Percentiles rank a stretch among this genome's conserved stretches.
Conservation (phyloP, 2,113 vertebrate genomes). For the Crocuta crocuta region DNA sequence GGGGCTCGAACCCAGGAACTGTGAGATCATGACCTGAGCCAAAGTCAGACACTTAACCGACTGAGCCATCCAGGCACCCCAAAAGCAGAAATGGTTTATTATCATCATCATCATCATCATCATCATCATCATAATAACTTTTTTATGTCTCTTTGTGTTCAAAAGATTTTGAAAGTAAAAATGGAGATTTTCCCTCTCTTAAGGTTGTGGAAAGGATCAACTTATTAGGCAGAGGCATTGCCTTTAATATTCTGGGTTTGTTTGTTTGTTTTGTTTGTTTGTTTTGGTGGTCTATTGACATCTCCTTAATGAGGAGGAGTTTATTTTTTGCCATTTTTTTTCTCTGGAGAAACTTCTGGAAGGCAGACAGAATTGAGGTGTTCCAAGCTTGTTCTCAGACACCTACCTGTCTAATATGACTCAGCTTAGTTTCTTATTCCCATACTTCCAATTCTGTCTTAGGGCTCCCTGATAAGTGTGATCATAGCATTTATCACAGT, state of each 20-base stretch:
- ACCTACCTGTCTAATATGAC: neutral
- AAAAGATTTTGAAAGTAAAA: constrained; percentile 16
- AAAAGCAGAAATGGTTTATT: neutral
- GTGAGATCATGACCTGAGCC: too few species aligned
- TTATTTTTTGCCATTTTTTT: neutral
- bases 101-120: too few species aligned
- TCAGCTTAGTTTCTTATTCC: neutral
- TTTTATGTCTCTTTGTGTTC: neutral
- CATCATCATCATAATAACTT: neutral
- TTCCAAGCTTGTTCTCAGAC: neutral
- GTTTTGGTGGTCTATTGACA: neutral
- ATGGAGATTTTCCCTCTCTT: neutral
- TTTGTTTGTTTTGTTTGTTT: too few species aligned
- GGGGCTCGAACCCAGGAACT: too few species aligned
- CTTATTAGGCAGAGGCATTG: neutral
- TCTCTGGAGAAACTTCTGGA: constrained; percentile 5
- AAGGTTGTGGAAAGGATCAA: neutral
- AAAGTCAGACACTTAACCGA: too few species aligned
- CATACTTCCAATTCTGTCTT: neutral
- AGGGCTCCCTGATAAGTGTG: neutral
- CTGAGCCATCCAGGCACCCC: too few species aligned
- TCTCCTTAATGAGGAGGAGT: neutral
- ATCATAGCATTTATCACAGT: neutral
- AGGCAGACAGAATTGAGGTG: neutral
- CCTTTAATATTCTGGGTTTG: neutral